Evolutionary conservation across 2,888 invertebrate genomes (phyloP), one percentile per base, ranked within the genome.

Genomic region (Ceramica pisi): DNA sequence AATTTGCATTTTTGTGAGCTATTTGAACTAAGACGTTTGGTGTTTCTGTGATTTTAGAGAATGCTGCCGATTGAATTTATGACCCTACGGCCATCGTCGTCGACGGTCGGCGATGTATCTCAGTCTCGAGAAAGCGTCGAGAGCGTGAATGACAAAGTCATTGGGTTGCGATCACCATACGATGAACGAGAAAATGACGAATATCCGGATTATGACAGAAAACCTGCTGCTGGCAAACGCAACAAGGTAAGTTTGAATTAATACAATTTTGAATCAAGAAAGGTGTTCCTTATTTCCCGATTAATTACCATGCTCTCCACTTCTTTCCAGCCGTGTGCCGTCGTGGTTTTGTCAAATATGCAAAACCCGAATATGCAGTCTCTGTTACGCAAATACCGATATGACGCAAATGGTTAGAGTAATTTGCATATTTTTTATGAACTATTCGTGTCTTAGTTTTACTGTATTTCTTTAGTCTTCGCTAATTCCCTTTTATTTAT

Each of bases 371-470:
- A 79, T 62, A 91, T 92, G 90, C 94, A 94, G 83, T 92, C 95
- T 16, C 85, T 95, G 38, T 79, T 95, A 74, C 92, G 95, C 76
- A 95, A 92, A 86, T 95, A 96, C 73, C 90, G 93, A 91, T 96
- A 95, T 77, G 91, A 95, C 77, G 89, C 92, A 72, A 92, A 93
- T 56, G 95, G 95, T 92, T 64, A 88, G 89, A 81, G 53, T 41
- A 83, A 72, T 85, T 78, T 80, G 53, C 67, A 80, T 73, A 64
- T 55, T 71, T 77, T 77, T 78, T 72, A 72, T 62, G 2, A 71
- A 69, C 67, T 55, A 67, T 57, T 53, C 19, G 9, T 65, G 48
- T 53, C 26, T 59, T 53, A 21, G 31, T 56, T 56, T 61, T 48
- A 62, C 51, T 51, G 19, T 48, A 35, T 57, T 38, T 38, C 48